These are phyloP conservation scores for Nymphalis urticae DNA, from an alignment of 2,888 invertebrate genomes.

Conservation along the genomic window DNA sequence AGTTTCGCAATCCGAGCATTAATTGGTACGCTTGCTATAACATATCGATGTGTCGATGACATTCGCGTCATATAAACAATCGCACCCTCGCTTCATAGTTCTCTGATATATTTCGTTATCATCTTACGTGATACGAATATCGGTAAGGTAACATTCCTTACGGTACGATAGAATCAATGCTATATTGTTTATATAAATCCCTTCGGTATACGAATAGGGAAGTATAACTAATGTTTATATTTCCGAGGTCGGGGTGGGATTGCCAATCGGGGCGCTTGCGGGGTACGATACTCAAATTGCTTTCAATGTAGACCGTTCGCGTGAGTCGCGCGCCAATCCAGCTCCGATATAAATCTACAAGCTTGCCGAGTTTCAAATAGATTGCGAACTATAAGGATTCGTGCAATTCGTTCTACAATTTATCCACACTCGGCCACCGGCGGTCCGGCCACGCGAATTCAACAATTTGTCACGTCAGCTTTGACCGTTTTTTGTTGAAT, in stretches of 20 bases:
- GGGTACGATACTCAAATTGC: conserved; percentile 64
- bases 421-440: conserved; percentile 35
- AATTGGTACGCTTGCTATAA: conserved; percentile 55
- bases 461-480: conserved; percentile 67
- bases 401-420: conserved; percentile 56
- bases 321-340: conserved; percentile 68
- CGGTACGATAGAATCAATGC: conserved; percentile 59
- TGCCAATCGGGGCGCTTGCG: conserved; percentile 44
- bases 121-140: conserved; percentile 63
- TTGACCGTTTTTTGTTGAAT: conserved; percentile 49
- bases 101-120: conserved; percentile 53
- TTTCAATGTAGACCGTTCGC: conserved; percentile 61
- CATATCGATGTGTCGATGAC: conserved; percentile 1
- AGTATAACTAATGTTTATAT: conserved; percentile 58
- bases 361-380: conserved; percentile 69
- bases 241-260: conserved; percentile 43
- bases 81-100: conserved; percentile 36
- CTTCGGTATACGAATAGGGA: conserved; percentile 44
- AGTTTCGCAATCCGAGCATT: conserved; percentile 62
- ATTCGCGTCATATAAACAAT: conserved; percentile 3
- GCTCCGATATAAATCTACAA: conserved; percentile 74
- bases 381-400: conserved; percentile 70
- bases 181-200: conserved; percentile 50
- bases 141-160: conserved; percentile 32
- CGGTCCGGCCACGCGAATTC: conserved; percentile 43